Evolutionary conservation across 2,797 vertebrate genomes (phyloP).

Genomic region (Tolypeutes matacus): DNA sequence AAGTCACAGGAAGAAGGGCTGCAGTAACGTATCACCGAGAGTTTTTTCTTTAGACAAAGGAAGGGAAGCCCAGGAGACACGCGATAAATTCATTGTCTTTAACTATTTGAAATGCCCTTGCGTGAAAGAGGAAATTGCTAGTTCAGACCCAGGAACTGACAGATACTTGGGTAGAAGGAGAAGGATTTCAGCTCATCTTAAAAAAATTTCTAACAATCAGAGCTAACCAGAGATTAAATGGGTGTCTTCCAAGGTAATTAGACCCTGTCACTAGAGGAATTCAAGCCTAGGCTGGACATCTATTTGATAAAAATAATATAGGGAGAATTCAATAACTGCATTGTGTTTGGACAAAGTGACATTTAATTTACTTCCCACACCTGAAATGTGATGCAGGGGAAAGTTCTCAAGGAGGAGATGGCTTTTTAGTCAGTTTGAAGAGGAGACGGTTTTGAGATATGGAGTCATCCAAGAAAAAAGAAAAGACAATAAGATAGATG

Average conservation of each 20-base stretch:
- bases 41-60: background rate
- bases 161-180: background rate
- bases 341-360: background rate
- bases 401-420: background rate
- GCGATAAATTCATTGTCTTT: slow-evolving; percentile 8
- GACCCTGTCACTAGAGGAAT: background rate
- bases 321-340: background rate
- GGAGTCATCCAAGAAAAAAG: background rate
- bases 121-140: background rate
- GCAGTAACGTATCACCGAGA: background rate
- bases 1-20: background rate
- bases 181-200: background rate
- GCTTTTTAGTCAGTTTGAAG: background rate
- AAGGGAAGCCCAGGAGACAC: background rate
- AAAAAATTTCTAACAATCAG: background rate
- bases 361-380: background rate
- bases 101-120: background rate
- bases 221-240: background rate
- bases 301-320: background rate
- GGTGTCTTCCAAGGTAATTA: background rate
- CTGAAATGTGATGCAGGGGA: background rate
- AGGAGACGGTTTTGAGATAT: background rate
- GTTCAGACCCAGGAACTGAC: background rate
- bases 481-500: background rate
- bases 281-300: background rate